These are phyloP conservation scores for Loris lydekkerianus DNA, from an alignment of 2,797 vertebrate genomes.

Conservation along the genomic window DNA sequence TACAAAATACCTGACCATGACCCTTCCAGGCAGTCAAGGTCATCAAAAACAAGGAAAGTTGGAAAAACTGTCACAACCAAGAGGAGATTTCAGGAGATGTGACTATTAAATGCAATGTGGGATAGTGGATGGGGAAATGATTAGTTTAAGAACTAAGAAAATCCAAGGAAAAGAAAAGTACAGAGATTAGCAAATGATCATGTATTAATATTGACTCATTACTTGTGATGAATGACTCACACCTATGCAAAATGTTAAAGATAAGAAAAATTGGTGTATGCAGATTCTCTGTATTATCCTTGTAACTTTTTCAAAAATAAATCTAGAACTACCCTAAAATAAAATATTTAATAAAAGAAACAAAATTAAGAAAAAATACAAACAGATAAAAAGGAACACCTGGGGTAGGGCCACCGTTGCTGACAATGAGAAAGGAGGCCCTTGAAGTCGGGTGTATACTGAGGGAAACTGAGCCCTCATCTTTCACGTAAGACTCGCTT, in stretches of 20 bases:
- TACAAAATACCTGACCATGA: neutral
- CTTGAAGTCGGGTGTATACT: neutral
- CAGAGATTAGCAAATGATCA: neutral
- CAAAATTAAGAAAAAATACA: neutral
- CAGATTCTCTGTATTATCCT: neutral
- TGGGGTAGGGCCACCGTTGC: no score
- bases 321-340: neutral
- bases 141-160: neutral
- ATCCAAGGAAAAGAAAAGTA: neutral
- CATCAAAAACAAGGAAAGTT: neutral
- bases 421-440: neutral
- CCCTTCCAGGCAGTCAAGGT: neutral
- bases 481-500: no score
- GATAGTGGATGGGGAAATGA: neutral
- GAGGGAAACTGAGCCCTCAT: no score
- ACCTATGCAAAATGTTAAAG: neutral
- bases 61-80: neutral
- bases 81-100: neutral
- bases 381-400: neutral
- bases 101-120: neutral
- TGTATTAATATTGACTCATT: rapidly evolving
- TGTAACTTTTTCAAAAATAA: neutral
- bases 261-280: rapidly evolving
- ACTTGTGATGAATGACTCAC: neutral
- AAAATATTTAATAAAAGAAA: neutral